Conservation (phyloP, 2,888 invertebrate genomes). For the Aphodius granarius region DNA sequence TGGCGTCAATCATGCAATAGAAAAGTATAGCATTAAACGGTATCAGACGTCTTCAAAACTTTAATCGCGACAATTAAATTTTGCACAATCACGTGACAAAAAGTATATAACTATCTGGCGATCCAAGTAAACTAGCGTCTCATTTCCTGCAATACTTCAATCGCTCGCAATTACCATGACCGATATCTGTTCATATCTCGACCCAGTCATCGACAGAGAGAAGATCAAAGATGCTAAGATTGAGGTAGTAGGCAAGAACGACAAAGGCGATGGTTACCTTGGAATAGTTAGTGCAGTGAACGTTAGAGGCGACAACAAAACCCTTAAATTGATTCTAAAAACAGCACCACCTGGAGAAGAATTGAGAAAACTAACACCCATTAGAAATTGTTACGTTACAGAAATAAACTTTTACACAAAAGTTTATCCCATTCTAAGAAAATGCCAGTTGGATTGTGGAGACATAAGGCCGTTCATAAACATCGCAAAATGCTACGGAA, state of each 20-base stretch:
- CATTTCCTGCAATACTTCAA: not conserved
- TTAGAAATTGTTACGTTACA: not conserved
- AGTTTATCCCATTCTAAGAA: constrained; percentile 8
- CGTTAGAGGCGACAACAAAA: constrained; percentile 13
- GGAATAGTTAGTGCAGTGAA: constrained; percentile 1
- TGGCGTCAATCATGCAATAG: not conserved
- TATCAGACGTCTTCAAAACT: not conserved
- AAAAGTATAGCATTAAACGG: not conserved
- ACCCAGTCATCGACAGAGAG: constrained; percentile 1
- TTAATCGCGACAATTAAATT: not conserved
- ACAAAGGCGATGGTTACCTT: constrained; percentile 13
- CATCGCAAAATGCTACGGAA: constrained; percentile 29
- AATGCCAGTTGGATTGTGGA: constrained; percentile 10
- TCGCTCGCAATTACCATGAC: not conserved
- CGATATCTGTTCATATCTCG: not conserved
- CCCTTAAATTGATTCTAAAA: constrained; percentile 15
- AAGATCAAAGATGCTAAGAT: constrained; percentile 4
- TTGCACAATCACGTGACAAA: not conserved
- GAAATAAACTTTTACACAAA: constrained; percentile 20
- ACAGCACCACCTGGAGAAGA: constrained; percentile 15
- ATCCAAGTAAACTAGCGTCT: not conserved
- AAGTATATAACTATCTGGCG: not conserved
- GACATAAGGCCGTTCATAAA: constrained; percentile 16
- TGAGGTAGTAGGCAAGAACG: constrained; percentile 4
- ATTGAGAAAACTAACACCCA: constrained; percentile 15